Evolutionary conservation across 2,888 invertebrate genomes (phyloP), one percentile per base, ranked within the genome.

Genomic region (Apodemia hepburni): DNA sequence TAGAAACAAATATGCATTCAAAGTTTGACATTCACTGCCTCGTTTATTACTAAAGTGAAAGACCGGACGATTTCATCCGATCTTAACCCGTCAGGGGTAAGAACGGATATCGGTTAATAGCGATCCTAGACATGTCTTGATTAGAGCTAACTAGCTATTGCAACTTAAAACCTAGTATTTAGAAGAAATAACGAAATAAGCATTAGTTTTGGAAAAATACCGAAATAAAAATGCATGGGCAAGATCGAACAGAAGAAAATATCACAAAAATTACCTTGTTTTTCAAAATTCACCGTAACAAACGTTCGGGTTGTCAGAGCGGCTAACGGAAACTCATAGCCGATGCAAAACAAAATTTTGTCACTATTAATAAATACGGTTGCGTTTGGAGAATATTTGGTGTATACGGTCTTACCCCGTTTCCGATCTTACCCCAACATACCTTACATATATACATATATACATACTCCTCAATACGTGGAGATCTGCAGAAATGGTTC

Each of bases 51-150:
- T 49, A 18, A 15, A 0, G 17, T n/a, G n/a, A n/a, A 49, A 49
- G 6, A 49, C 8, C 49, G 49, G 18, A 18, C 17, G 49, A 49
- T 18, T 49, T 49, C 49, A 49, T 49, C 17, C 49, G 49, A 49
- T 49, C 18, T 49, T 49, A 11, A 49, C 49, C 49, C 18, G 49
- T 18, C 17, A 18, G 17, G 45, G 45, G 45, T 45, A 45, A 45
- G 45, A 45, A 45, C 45, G 45, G 45, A 45, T 45, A 45, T 45
- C 45, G 5, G 45, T 45, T 45, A 45, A 45, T 45, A 45, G 45
- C 45, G 15, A 45, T 45, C 12, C 45, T 45, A 45, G 45, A 12
- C 45, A 45, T 45, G 45, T 45, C 45, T 45, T 45, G 45, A 45
- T 45, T 45, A 8, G 35, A 35, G 6, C 35, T 35, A 9, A 35